Evolutionary conservation across 2,113 vertebrate genomes (phyloP), one percentile per base, ranked within the genome.

Genomic region (Platichthys flesus): DNA sequence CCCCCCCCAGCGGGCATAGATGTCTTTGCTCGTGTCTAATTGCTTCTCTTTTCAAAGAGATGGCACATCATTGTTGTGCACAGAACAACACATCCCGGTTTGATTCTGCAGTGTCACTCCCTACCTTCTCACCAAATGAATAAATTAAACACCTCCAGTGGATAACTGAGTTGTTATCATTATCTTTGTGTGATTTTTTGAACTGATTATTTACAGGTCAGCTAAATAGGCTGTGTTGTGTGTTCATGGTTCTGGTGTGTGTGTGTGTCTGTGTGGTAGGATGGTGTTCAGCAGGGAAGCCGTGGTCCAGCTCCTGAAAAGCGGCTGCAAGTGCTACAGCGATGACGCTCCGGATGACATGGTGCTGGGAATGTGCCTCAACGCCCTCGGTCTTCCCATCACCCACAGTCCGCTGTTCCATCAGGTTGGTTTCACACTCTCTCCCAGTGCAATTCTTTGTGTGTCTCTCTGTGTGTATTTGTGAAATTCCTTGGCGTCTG

Each of bases 321-420:
- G 98, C 65, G 96, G 95, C 77, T 99, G 98, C 78, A 95, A 94
- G 16, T 99, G 98, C 85, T 98, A 98, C 92, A 97, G 97, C 88
- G 94, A 95, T 28, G 96, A 98, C 0, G 97, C 98, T 0, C 98
- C 98, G 0, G 97, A 99, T 58, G 98, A 99, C 85, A 99, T 99
- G 98, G 97, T 99, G 73, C 94, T 99, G 88, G 98, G 97, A 14
- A 99, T 99, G 98, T 99, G 98, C 84, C 95, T 98, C 89, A 96
- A 95, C 40, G 95, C 97, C n/a, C 89, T 99, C n/a, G 95, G 95
- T 21, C 86, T 99, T 52, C 94, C 97, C 0, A 90, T 96, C 87
- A 99, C 96, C 2, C 98, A 99, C 85, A 98, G 97, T 64, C 94
- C 97, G 0, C 96, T 98, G 56, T 99, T 99, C 86, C 98, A 99